A percentile compares a stretch with the other conserved stretches of the same genome.
Conservation (phyloP, 2,888 invertebrate species). For the Mantis religiosa region DNA sequence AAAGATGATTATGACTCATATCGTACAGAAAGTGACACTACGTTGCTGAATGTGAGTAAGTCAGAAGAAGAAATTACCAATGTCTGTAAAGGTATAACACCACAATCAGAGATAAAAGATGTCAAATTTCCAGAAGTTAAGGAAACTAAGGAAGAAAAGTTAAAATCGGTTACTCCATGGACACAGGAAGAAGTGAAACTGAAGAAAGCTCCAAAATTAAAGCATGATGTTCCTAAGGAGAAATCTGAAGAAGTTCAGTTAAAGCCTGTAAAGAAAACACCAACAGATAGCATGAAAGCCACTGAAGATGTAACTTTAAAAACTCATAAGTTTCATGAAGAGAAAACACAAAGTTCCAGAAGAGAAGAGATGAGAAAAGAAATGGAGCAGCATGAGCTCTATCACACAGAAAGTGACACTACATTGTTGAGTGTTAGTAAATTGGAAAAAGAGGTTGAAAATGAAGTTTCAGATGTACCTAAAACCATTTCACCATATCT, state of each 20-base stretch:
- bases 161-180: conserved; percentile 7
- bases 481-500: conserved; percentile 31
- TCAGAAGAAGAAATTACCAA: conserved; percentile 33
- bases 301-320: not conserved
- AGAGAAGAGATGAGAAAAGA: conserved; percentile 30
- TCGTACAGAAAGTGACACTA: conserved; percentile 19
- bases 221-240: conserved; percentile 44
- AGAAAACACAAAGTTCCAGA: conserved; percentile 36
- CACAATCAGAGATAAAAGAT: not conserved
- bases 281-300: conserved; percentile 29
- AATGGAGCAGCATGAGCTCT: not conserved
- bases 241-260: conserved; percentile 49
- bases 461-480: conserved; percentile 35
- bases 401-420: conserved; percentile 18
- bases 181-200: conserved; percentile 27
- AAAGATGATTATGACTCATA: too few relatives aligned
- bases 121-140: conserved; percentile 1
- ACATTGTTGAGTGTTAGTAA: conserved; percentile 24
- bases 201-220: conserved; percentile 44
- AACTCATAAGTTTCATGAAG: not conserved
- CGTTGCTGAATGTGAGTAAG: conserved; percentile 23
- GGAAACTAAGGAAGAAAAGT: not conserved
- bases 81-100: conserved; percentile 34
- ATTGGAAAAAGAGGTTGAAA: conserved; percentile 25
- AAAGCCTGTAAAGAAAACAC: conserved; percentile 40